These are phyloP conservation scores for Rhabditophanes sp. DNA, from an alignment of 2,888 invertebrate species.

Conservation along the genomic window DNA sequence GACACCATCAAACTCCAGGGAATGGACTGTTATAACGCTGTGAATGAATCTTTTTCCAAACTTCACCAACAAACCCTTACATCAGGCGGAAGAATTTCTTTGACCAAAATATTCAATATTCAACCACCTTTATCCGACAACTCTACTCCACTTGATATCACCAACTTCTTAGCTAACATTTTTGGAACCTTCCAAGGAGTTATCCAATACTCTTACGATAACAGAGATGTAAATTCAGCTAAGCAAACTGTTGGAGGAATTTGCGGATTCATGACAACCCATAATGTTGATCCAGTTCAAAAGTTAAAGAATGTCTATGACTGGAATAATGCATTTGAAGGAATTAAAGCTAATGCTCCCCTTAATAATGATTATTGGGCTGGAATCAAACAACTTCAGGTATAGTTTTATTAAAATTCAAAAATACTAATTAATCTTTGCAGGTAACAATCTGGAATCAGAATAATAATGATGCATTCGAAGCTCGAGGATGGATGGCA, in stretches of 20 bases:
- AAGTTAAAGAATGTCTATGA: not conserved
- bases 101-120: not conserved
- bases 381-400: conserved; percentile 1
- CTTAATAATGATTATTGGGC: conserved; percentile 3
- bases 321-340: conserved; percentile 4
- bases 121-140: no score
- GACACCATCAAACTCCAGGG: not conserved
- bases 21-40: not conserved
- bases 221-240: conserved; percentile 11
- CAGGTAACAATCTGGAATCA: conserved; percentile 2
- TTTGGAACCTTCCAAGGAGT: conserved; percentile 30
- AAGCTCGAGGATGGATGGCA: conserved; percentile 13
- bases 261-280: not conserved
- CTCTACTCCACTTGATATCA: conserved; percentile 21
- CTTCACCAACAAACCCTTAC: not conserved
- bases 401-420: conserved; percentile 1
- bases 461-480: conserved; percentile 1
- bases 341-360: not conserved
- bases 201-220: conserved; percentile 37
- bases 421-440: no score
- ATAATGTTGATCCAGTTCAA: not conserved
- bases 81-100: not conserved
- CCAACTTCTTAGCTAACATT: conserved; percentile 26
- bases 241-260: not conserved
- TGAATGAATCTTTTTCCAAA: not conserved